Base-by-base conservation (phyloP, 2,113 vertebrate species). In the Clarias gariepinus region DNA sequence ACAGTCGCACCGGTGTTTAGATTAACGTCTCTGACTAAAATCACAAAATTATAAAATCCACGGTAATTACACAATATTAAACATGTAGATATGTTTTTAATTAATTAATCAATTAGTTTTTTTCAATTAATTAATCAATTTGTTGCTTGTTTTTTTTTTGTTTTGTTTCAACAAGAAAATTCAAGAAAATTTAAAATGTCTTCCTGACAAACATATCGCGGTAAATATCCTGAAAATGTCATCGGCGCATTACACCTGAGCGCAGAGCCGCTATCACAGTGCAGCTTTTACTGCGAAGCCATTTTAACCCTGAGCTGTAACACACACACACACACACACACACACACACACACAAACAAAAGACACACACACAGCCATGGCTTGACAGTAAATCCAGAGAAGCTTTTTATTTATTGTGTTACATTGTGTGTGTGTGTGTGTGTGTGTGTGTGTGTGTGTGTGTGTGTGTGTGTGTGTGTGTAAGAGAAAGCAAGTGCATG, bases 361-460 rank as follows among this genome's bases (percentile, higher is more conserved):
- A 74, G 36, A 52, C 21, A 74, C 36, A 52, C 33, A 74, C 21
- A 76, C 23, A 53, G 41, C 71, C 81, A 83, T 36, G 58, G 69
- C 41, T 77, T 76, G 57, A 84, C 78, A 60, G 41, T 73, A 63
- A 87, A 87, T 87, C 64, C 82, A 88, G 4, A 74, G 83, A 81
- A 30, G 76, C 16, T 0, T 69, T 19, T 68, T 53, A 53, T 77
- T 53, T 77, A 58, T 60, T 25, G 79, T 80, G 86, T 15, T 85
- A 53, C 36, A n/a, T 4, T 73, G 57, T 41, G 81, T 87, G 47
- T 69, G 74, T 87, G 71, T 83, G 58, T 66, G 36, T n/a, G 83
- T 76, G 68, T 69, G 73, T 82, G 60, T 86, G 69, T 86, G 84
- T 86, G 85, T 89, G 53, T 84, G 77, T 85, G 83, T 85, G 57